Percentiles rank a stretch among this genome's conserved stretches.
Evolutionary conservation across 30 jellyfish, hydroid and myxozoan genomes (phyloP).

Genomic region (Catostylus mosaicus): DNA sequence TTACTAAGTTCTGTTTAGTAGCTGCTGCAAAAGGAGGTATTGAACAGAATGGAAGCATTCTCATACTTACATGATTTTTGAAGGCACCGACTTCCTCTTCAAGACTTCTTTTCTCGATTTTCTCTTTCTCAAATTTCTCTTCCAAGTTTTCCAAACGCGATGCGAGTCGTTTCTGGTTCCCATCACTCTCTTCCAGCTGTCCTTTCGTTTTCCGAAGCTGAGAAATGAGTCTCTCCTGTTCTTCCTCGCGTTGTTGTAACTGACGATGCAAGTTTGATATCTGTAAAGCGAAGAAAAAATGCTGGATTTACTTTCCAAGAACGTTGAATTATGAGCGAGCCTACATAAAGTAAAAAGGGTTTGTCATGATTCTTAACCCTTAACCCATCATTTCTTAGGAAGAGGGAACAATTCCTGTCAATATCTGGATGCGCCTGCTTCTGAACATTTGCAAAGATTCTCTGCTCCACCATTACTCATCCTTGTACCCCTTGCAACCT

Average conservation of each 20-base stretch:
- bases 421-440: no score
- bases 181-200: conserved; percentile 48
- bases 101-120: conserved; percentile 43
- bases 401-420: no score
- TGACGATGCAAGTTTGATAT: conserved; percentile 67
- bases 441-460: no score
- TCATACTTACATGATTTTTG: conserved; percentile 60
- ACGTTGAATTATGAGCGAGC: no score
- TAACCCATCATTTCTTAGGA: no score
- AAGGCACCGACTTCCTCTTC: conserved; percentile 58
- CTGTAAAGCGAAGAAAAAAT: conserved; percentile 4
- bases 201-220: conserved; percentile 47
- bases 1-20: no score
- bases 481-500: no score
- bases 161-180: conserved; percentile 23
- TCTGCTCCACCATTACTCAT: no score
- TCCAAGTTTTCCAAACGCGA: conserved; percentile 52
- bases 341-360: no score
- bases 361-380: no score
- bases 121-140: conserved; percentile 53
- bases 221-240: conserved; percentile 48
- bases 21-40: no score
- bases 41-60: no score
- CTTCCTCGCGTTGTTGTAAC: conserved; percentile 63
- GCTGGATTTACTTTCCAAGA: not conserved